A percentile compares a stretch with the other conserved stretches of the same genome.
phyloP scores from a whole-genome alignment of 2,113 vertebrate genomes.

The Pan troglodytes region NHGRI_mPanTro3-v2.1_pri NC_072403.2:155648001-155648500 shows the following conservation, averaged over 20 bases:
- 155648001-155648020: not conserved
- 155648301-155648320: not conserved
- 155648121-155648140: not conserved
- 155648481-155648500: not conserved
- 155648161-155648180: not conserved
- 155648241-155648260: not conserved
- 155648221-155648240: not conserved
- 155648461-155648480: not conserved
- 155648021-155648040: not conserved
- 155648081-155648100: not conserved
- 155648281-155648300: not conserved
- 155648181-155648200: not conserved
- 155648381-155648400: not conserved
- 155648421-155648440: not conserved
- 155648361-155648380: not conserved
- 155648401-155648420: not conserved
- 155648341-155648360: not conserved
- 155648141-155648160: rapidly evolving
- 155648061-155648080: not conserved
- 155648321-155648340: not conserved
- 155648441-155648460: not conserved
- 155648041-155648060: not conserved
- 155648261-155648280: not conserved
- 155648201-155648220: not conserved
- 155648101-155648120: not conserved